These are phyloP conservation scores for Alligator mississippiensis DNA, from an alignment of 2,113 vertebrate genomes.

Conservation along the genomic window DNA sequence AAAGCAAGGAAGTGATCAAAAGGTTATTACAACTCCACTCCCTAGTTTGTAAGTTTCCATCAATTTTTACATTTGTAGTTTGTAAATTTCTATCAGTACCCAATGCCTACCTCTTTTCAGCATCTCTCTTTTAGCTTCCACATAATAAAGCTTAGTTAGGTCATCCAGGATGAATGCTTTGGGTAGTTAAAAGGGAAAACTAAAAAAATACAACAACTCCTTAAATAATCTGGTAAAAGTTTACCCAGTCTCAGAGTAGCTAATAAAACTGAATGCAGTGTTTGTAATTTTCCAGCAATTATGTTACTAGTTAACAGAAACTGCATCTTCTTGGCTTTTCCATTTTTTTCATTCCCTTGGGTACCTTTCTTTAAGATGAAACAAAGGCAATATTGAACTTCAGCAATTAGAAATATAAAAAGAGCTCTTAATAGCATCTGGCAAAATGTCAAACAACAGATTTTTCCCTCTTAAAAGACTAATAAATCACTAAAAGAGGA, in stretches of 20 bases:
- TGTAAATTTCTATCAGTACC: neutral
- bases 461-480: neutral
- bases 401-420: neutral
- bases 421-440: neutral
- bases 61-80: neutral
- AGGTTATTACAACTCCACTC: neutral
- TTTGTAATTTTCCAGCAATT: neutral
- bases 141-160: neutral
- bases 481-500: neutral
- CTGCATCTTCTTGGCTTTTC: neutral
- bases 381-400: neutral
- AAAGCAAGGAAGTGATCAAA: neutral
- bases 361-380: neutral
- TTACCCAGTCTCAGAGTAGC: neutral
- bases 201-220: neutral
- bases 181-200: neutral
- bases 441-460: neutral
- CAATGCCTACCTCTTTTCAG: neutral
- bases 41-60: neutral
- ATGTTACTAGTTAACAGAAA: neutral
- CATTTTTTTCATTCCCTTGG: neutral
- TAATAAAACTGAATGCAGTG: neutral
- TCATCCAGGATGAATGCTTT: neutral
- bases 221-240: neutral
- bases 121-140: neutral